Evolutionary conservation across 92 coral and sea anemone species (phyloP), one percentile per base, ranked within the genome.

Genomic region (Porites divaricata): DNA sequence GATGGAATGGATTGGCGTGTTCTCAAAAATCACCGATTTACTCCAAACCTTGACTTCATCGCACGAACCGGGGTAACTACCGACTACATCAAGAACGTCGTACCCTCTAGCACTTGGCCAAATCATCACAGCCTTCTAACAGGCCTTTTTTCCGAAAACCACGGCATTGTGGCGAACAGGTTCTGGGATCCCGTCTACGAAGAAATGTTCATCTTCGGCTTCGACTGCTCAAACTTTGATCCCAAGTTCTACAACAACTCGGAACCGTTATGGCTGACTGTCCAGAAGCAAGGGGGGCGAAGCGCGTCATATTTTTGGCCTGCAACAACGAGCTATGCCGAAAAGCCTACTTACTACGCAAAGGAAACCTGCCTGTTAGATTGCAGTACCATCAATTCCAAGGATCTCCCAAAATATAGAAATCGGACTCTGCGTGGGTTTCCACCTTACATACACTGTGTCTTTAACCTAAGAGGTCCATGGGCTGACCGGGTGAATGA

Each of bases 301-400:
- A 95, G 96, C 58, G 98, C 93, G 7, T 89, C 95, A 15, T 87
- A 90, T 81, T 91, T 75, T 74, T 96, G 98, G 98, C 98, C 98
- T 26, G 98, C 95, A 28, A 90, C 67, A 41, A 89, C 79, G 35
- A 93, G 96, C 63, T 87, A 93, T 17, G 70, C 83, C 9, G 89
- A 89, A 63, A 96, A 86, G 69, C 95, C 98, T 19, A 92, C 86
- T 69, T 88, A 84, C 80, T 77, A 88, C 72, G 74, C 77, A 85
- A 75, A 95, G 85, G 81, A 86, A 78, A 72, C 69, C 35, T 85
- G 88, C 75, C 67, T 63, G 3, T 65, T 85, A 2, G 81, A 93
- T 84, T 93, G 97, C 54, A 79, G 93, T 41, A 87, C 81, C 2
- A 50, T 91, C 28, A 53, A 76, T 54, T 74, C 81, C 26, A 77